These are phyloP conservation scores for Ryuthela nishihirai DNA, from an alignment of 2,888 invertebrate genomes.

Conservation along the genomic window DNA sequence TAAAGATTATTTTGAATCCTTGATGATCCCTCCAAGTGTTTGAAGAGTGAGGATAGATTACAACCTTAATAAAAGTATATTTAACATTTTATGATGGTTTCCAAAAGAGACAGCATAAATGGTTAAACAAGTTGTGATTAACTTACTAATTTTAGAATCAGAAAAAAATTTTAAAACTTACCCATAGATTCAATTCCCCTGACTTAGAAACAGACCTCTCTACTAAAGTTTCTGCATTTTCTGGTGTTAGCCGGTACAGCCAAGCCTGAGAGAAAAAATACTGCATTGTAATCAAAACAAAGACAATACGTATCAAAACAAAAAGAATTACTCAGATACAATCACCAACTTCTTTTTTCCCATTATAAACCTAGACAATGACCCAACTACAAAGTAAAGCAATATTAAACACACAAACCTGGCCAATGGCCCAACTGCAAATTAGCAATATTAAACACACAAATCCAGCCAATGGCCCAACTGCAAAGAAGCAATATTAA, in stretches of 20 bases:
- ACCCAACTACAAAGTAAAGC: too few relatives aligned
- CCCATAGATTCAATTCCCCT: conserved; percentile 61
- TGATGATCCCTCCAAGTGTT: too few relatives aligned
- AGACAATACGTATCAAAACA: not conserved
- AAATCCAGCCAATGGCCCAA: too few relatives aligned
- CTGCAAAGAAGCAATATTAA: too few relatives aligned
- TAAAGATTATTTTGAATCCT: too few relatives aligned
- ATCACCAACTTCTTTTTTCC: not conserved
- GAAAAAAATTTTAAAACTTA: conserved; percentile 40
- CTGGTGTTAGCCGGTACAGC: conserved; percentile 58
- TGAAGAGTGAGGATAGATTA: too few relatives aligned
- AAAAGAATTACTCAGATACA: conserved; percentile 3
- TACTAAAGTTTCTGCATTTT: conserved; percentile 54
- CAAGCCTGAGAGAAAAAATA: conserved; percentile 57
- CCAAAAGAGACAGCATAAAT: not conserved
- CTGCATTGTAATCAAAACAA: not conserved
- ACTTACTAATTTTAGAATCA: not conserved
- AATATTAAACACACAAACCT: too few relatives aligned
- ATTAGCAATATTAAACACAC: too few relatives aligned
- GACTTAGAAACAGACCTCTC: conserved; percentile 67
- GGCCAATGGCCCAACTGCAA: too few relatives aligned
- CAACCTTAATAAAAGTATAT: too few relatives aligned
- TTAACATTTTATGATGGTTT: too few relatives aligned
- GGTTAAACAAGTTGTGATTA: not conserved
- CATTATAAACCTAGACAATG: not conserved